Evolutionary conservation across 2,113 vertebrate species (phyloP).

Genomic region (Rhabdomys dilectus): DNA sequence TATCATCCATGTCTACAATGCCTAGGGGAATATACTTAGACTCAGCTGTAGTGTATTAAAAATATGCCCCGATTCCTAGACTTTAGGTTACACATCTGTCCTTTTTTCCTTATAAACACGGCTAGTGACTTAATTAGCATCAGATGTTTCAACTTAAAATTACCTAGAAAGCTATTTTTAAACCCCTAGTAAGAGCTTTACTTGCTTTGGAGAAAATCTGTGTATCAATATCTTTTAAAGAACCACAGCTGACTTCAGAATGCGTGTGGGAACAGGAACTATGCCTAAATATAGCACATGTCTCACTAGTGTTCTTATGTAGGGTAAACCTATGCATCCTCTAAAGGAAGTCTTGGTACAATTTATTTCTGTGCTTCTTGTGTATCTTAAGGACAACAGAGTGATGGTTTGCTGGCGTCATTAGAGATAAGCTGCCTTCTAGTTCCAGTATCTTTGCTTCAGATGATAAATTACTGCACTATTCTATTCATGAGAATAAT

Average conservation of each 20-base stretch:
- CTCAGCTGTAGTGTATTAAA: neutral
- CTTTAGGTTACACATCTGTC: neutral
- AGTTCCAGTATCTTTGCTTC: neutral
- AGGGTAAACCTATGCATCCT: too few relatives aligned
- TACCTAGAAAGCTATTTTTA: neutral
- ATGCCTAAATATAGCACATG: neutral
- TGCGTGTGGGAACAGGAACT: neutral
- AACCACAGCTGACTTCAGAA: neutral
- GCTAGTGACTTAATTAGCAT: neutral
- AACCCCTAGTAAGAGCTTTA: neutral
- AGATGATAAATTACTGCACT: neutral
- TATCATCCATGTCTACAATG: neutral
- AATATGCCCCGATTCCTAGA: neutral
- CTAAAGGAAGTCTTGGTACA: neutral
- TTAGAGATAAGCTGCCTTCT: neutral
- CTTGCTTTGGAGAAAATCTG: neutral
- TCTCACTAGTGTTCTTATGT: neutral
- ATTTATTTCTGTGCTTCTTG: neutral
- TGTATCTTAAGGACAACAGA: neutral
- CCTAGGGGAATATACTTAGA: too few relatives aligned
- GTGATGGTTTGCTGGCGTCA: neutral
- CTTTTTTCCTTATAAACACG: neutral
- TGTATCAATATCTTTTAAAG: neutral
- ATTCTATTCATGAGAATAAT: neutral
- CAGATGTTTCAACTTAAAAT: neutral